These are phyloP conservation scores for Corythornis cristatus DNA, from an alignment of 2,113 vertebrate genomes.

Conservation along the genomic window DNA sequence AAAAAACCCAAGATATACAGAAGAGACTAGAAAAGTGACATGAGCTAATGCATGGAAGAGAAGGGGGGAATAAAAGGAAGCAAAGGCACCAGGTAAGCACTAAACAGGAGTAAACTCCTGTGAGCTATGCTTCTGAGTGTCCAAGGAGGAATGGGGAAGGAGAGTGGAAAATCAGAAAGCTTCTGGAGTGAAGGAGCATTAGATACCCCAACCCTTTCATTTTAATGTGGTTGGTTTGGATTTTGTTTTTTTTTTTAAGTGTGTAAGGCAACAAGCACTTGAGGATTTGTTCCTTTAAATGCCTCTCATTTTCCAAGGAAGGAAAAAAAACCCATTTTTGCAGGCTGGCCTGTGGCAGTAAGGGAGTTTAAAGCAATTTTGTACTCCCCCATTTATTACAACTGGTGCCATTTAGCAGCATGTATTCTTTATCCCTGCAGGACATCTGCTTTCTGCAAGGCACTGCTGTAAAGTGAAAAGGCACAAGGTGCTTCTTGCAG, in stretches of 20 bases:
- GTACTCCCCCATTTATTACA: neutral
- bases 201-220: neutral
- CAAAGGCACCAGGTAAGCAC: neutral
- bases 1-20: neutral
- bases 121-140: accelerated
- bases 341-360: neutral
- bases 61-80: neutral
- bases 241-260: neutral
- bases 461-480: neutral
- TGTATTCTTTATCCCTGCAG: neutral
- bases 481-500: neutral
- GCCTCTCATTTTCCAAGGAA: neutral
- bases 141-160: neutral
- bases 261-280: accelerated
- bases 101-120: neutral
- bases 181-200: neutral
- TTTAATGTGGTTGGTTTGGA: neutral
- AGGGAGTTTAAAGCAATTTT: neutral
- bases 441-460: neutral
- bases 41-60: neutral
- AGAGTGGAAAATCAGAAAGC: neutral
- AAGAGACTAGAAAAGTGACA: neutral
- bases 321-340: neutral
- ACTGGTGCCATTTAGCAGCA: neutral
- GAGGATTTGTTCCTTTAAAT: neutral